Evolutionary conservation across 2,797 vertebrate species (phyloP).

Genomic region (Tamandua tetradactyla): DNA sequence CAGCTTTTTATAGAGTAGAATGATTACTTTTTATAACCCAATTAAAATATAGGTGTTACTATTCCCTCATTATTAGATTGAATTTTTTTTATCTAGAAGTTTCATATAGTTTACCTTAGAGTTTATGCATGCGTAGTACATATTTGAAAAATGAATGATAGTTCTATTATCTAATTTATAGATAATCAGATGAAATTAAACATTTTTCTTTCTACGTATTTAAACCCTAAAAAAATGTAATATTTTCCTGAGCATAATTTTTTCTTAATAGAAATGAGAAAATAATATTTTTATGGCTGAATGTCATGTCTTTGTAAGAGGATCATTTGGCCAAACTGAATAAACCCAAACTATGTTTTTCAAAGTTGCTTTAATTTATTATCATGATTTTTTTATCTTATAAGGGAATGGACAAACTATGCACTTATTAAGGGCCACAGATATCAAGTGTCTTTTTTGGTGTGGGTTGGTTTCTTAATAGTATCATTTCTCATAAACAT

Average conservation of each 20-base stretch:
- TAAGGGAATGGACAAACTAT: not conserved
- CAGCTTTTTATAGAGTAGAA: constrained; percentile 58
- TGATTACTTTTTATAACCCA: constrained; percentile 71
- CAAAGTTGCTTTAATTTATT: not conserved
- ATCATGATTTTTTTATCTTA: not conserved
- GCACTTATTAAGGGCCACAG: not conserved
- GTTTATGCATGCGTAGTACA: not conserved
- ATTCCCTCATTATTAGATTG: constrained; percentile 58
- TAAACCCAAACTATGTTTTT: not conserved
- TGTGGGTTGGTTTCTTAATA: not conserved
- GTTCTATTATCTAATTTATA: not conserved
- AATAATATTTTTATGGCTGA: not conserved
- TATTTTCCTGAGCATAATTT: not conserved
- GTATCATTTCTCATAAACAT: not conserved
- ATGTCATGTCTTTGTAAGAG: not conserved
- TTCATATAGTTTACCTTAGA: constrained; percentile 38
- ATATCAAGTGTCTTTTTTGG: not conserved
- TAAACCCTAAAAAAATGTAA: not conserved
- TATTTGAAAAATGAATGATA: constrained; percentile 45
- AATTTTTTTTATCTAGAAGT: constrained; percentile 60
- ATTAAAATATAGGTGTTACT: constrained; percentile 71
- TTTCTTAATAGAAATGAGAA: not conserved
- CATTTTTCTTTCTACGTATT: not conserved
- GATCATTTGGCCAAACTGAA: not conserved
- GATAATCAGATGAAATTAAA: not conserved